Percentiles rank a stretch among this genome's conserved stretches.
phyloP scores from a whole-genome alignment of 2,797 vertebrate species.

The Varecia variegata region DNA sequence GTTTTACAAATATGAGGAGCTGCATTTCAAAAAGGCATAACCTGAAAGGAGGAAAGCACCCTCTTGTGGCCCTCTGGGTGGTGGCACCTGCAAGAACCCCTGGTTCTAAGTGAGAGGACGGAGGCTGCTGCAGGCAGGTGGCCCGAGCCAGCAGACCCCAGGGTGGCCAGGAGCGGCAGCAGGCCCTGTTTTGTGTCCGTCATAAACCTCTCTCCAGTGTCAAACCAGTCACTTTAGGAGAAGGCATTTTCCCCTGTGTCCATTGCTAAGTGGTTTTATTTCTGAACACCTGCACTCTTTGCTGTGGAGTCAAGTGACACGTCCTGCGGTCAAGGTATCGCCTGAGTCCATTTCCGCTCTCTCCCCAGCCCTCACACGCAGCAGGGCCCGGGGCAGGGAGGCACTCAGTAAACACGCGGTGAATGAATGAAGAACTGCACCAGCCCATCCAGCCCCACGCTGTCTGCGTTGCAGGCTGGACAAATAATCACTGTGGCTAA shows the following conservation, averaged over 20 bases:
- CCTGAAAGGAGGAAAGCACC: slow-evolving; percentile 70
- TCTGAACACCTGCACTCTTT: not conserved
- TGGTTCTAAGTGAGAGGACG: not conserved
- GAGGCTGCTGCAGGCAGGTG: not conserved
- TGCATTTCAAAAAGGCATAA: slow-evolving; percentile 8
- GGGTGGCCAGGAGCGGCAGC: not conserved
- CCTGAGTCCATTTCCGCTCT: not conserved
- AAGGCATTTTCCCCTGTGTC: not conserved
- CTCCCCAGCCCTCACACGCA: not conserved
- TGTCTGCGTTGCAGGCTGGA: not conserved
- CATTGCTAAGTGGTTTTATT: not conserved
- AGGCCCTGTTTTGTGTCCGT: not conserved
- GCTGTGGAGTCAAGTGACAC: not conserved
- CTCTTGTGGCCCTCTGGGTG: slow-evolving; percentile 67
- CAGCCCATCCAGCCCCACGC: not conserved
- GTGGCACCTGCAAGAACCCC: slow-evolving; percentile 3
- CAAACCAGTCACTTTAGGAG: not conserved
- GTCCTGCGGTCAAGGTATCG: not conserved
- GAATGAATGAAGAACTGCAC: not conserved
- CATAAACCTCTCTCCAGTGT: not conserved
- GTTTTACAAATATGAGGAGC: not conserved
- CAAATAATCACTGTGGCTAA: slow-evolving; percentile 9
- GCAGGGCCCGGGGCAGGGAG: not conserved
- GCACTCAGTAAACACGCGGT: not conserved
- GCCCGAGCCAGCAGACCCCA: not conserved